A percentile compares a stretch with the other conserved stretches of the same genome.
phyloP scores from a whole-genome alignment of 2,888 invertebrate species.

The Drosophila nigricruria region DNA sequence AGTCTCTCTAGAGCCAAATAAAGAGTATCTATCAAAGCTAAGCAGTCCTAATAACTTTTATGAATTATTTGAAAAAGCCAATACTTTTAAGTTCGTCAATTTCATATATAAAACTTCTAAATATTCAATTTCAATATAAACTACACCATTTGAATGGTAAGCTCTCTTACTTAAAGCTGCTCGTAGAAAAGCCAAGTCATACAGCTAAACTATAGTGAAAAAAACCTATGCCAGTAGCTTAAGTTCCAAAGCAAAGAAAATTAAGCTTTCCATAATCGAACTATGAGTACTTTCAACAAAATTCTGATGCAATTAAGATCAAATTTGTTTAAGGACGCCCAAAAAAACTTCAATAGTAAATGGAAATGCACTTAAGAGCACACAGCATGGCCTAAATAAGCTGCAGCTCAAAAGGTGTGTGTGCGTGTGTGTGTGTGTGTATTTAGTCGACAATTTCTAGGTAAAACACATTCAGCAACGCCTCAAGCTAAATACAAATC shows the following conservation, averaged over 20 bases:
- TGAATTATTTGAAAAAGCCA: not conserved
- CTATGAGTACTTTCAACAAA: conserved; percentile 6
- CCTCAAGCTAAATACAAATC: conserved; percentile 21
- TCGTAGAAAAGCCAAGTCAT: not conserved
- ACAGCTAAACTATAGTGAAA: not conserved
- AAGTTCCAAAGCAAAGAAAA: conserved; percentile 14
- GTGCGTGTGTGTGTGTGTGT: not conserved
- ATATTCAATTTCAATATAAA: not conserved
- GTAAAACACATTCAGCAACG: conserved; percentile 17
- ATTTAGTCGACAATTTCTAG: conserved; percentile 8
- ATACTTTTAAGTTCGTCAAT: not conserved
- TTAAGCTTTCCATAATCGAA: conserved; percentile 15
- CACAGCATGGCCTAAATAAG: not conserved
- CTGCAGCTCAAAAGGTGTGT: not conserved
- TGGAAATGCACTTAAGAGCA: conserved; percentile 26
- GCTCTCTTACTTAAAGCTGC: not conserved
- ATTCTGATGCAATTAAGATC: not conserved
- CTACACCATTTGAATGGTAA: not conserved
- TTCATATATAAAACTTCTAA: not conserved
- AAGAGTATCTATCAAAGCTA: not conserved
- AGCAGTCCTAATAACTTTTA: not conserved
- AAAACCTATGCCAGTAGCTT: not conserved
- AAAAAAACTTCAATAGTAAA: conserved; percentile 24
- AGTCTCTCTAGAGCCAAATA: not conserved
- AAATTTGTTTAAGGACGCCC: not conserved